These are phyloP conservation scores for Anolis sagrei DNA, from an alignment of 2,113 vertebrate genomes.

Conservation along the genomic window DNA sequence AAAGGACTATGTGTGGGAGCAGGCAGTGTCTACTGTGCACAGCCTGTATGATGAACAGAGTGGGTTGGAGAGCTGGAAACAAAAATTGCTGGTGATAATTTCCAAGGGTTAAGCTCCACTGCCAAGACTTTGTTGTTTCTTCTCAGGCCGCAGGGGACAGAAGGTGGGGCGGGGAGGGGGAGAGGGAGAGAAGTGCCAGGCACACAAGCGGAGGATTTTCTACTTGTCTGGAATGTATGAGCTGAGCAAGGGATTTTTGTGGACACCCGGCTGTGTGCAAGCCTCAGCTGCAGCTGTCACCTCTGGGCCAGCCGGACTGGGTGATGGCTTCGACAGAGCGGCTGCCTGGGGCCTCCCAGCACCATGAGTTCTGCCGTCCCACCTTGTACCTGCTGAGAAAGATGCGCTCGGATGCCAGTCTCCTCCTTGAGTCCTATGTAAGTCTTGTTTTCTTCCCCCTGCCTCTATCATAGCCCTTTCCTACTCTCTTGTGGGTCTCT, in stretches of 20 bases:
- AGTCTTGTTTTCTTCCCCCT: constrained; percentile 49
- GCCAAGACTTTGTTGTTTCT: constrained; percentile 72
- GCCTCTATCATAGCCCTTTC: not conserved
- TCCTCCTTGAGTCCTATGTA: constrained; percentile 74
- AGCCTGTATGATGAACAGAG: not conserved
- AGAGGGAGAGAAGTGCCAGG: constrained; percentile 40
- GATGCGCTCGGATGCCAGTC: constrained; percentile 73
- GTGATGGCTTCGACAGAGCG: constrained; percentile 72
- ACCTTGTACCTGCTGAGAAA: constrained; percentile 77
- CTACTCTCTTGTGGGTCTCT: not conserved
- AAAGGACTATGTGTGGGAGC: not conserved
- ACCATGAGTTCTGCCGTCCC: constrained; percentile 67
- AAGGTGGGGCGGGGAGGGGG: constrained; percentile 42
- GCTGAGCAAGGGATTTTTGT: constrained; percentile 73
- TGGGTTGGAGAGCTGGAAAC: not conserved
- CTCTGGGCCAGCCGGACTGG: constrained; percentile 32
- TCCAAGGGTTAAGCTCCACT: constrained; percentile 66
- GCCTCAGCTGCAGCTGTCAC: constrained; percentile 46
- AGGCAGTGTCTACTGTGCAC: constrained; percentile 30
- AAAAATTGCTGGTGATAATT: constrained; percentile 73
- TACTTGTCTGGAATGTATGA: constrained; percentile 67
- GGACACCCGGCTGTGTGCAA: constrained; percentile 46
- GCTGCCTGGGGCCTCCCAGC: constrained; percentile 45
- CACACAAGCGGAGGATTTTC: constrained; percentile 65
- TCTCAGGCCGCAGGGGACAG: constrained; percentile 70